Base-by-base conservation (phyloP, 2,113 vertebrate species). In the Forbesichthys papilliferus region DNA sequence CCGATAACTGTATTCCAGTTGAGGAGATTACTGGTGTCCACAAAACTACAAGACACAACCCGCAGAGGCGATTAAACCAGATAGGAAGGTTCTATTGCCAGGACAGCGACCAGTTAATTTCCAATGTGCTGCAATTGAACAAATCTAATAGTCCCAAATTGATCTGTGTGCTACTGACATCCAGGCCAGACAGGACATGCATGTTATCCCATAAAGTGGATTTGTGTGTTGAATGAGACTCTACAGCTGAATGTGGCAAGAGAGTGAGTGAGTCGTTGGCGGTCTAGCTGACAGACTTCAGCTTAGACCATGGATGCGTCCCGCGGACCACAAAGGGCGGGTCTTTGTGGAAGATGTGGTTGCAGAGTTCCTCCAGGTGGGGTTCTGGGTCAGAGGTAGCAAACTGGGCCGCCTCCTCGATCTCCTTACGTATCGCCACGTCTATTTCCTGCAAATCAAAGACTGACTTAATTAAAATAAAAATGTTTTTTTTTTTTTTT, bases 331-430 rank as follows among this genome's bases (percentile, higher is more conserved):
- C 95, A 65, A 96, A 93, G 11, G 94, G 89, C 0, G 90, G 84
- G 2, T 93, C 85, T 0, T 92, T 95, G 90, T 18, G 85, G 87
- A 93, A 96, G 84, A 96, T 92, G 84, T 94, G 90, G 83, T 95
- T 71, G 66, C 95, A 95, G 0, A 99, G 83, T 9, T 98, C 96
- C n/a, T 98, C 98, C 90, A 99, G 64, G 0, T 95, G 93, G 0
- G 96, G 98, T 84, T 98, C 97, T 0, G 96, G 96, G 71, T 99
- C 96, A 1, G 94, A 96, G 7, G 93, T 98, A 14, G 97, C 95
- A 49, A 96, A 98, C 89, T 95, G 96, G 63, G 96, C 92, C 0
- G 95, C 96, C 9, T 99, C 96, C 68, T 99, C 97, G 0, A 98
- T 96, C 88, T 96, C 93, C 79, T 97, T 97, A 12, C 95, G 92